phyloP scores from a whole-genome alignment of 2,797 vertebrate species.

The Tolypeutes matacus region DNA sequence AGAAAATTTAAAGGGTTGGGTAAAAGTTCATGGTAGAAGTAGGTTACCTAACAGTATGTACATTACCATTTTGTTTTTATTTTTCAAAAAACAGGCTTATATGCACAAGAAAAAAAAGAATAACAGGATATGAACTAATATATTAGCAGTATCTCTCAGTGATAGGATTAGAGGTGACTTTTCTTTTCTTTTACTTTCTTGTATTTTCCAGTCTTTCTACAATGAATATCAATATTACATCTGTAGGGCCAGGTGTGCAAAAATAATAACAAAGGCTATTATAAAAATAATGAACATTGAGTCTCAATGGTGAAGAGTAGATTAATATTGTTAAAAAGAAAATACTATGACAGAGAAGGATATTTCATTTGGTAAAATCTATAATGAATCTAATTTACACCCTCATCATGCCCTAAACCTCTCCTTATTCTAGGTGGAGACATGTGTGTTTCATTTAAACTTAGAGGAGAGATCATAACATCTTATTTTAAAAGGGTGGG shows the following conservation, averaged over 20 bases:
- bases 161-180: neutral
- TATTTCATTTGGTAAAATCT: neutral
- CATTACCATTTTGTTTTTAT: neutral
- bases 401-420: neutral
- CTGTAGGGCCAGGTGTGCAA: too few species aligned
- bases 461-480: neutral
- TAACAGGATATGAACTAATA: neutral
- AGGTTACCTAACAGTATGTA: neutral
- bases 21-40: neutral
- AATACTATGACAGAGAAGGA: neutral
- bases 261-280: neutral
- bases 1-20: slow-evolving; percentile 6
- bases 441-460: neutral
- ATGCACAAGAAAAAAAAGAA: neutral
- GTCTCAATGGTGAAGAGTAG: neutral
- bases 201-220: neutral
- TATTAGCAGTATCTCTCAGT: neutral
- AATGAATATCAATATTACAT: neutral
- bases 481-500: slow-evolving; percentile 14
- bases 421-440: neutral
- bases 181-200: neutral
- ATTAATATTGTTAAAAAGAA: neutral
- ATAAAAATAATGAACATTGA: slow-evolving; percentile 13
- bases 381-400: neutral
- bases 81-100: neutral